phyloP scores from a whole-genome alignment of 2,888 invertebrate species.

The Nowickia ferox region DNA sequence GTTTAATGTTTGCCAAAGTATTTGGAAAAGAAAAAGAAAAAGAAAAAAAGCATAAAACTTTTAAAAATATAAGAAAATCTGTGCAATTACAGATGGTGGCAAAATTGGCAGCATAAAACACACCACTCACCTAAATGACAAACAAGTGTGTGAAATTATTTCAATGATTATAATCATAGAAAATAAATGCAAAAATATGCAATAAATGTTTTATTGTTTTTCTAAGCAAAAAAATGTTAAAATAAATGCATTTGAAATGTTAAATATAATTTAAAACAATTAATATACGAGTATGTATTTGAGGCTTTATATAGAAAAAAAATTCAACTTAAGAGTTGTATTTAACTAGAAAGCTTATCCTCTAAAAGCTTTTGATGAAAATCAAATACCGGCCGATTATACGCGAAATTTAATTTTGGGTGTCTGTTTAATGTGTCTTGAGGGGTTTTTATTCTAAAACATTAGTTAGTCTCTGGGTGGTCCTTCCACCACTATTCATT shows the following conservation, averaged over 20 bases:
- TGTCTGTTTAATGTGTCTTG: slow-evolving; percentile 80
- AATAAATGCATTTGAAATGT: slow-evolving; percentile 40
- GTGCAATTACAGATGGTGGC: slow-evolving; percentile 60
- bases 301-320: background rate
- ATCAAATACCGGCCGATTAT: slow-evolving; percentile 80
- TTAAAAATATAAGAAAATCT: slow-evolving; percentile 44
- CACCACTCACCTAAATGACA: slow-evolving; percentile 38
- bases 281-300: slow-evolving; percentile 56
- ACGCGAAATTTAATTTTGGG: slow-evolving; percentile 82
- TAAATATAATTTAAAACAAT: slow-evolving; percentile 33
- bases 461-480: slow-evolving; percentile 5
- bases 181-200: slow-evolving; percentile 21
- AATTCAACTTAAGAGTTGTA: background rate
- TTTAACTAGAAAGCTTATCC: background rate
- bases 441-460: slow-evolving; percentile 23
- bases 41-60: slow-evolving; percentile 11
- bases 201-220: slow-evolving; percentile 47
- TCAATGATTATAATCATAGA: slow-evolving; percentile 53
- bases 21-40: background rate
- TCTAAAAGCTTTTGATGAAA: background rate
- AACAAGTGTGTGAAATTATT: slow-evolving; percentile 58
- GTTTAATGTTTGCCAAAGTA: slow-evolving; percentile 62
- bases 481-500: background rate
- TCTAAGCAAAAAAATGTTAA: background rate
- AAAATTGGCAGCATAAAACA: slow-evolving; percentile 66